Conservation (phyloP, 1,140 invertebrate genomes). For the Bombus breviceps region DNA sequence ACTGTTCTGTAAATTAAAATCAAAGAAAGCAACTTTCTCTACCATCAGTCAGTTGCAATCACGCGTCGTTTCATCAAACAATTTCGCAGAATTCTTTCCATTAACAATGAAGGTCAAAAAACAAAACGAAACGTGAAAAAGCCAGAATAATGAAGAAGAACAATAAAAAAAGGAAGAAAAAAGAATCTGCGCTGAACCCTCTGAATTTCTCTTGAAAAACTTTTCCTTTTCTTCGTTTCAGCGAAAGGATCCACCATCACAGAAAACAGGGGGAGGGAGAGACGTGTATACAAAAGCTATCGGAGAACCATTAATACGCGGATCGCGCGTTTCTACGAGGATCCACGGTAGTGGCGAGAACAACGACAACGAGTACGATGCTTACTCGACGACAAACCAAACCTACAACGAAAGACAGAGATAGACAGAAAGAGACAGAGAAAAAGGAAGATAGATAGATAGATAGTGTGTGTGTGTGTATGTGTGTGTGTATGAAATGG, state of each 20-base stretch:
- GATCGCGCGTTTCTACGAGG: slow-evolving; percentile 44
- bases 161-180: neutral
- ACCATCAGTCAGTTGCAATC: too few species aligned
- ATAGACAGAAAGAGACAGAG: neutral
- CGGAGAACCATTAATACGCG: slow-evolving; percentile 53
- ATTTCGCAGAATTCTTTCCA: neutral
- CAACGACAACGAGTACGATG: slow-evolving; percentile 17
- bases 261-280: neutral
- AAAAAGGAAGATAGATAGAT: too few species aligned
- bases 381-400: slow-evolving; percentile 30
- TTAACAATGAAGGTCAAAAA: neutral
- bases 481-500: neutral
- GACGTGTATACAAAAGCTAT: slow-evolving; percentile 38
- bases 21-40: too few species aligned
- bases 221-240: slow-evolving; percentile 8
- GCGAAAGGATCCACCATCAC: slow-evolving; percentile 2
- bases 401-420: slow-evolving; percentile 13
- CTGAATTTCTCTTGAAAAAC: slow-evolving; percentile 34
- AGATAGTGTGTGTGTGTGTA: too few species aligned
- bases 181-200: neutral
- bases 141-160: neutral
- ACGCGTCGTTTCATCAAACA: neutral
- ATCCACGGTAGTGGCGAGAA: slow-evolving; percentile 21
- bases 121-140: neutral
- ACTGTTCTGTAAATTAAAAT: too few species aligned